phyloP scores from a whole-genome alignment of 1,140 invertebrate species.

The Drosophila novamexicana region DNA sequence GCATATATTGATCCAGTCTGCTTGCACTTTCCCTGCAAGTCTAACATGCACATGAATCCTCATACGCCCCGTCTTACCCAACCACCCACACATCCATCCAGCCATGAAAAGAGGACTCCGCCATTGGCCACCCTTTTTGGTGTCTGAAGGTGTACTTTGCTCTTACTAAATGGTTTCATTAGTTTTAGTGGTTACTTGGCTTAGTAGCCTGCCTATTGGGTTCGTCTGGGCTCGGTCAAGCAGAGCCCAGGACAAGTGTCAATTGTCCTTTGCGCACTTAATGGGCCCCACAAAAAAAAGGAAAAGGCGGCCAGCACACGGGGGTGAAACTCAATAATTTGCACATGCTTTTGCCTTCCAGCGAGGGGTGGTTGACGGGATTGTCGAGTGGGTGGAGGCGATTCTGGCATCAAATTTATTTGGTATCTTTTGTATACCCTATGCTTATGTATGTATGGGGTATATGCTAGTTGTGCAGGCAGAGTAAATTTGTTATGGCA shows the following conservation, averaged over 20 bases:
- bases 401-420: neutral
- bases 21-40: slow-evolving; percentile 43
- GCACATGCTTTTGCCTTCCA: slow-evolving; percentile 39
- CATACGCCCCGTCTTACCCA: slow-evolving; percentile 41
- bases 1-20: slow-evolving; percentile 69
- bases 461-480: too few relatives aligned
- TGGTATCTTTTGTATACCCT: neutral
- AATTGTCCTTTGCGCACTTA: slow-evolving; percentile 53
- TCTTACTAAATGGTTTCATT: slow-evolving; percentile 78
- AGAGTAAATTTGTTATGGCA: too few relatives aligned
- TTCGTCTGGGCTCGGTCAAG: slow-evolving; percentile 38
- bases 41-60: slow-evolving; percentile 13
- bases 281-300: neutral
- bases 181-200: slow-evolving; percentile 76
- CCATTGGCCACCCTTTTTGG: slow-evolving; percentile 46
- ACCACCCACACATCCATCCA: neutral
- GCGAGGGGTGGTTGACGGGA: slow-evolving; percentile 26
- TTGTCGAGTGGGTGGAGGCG: neutral
- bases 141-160: slow-evolving; percentile 46
- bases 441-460: too few relatives aligned
- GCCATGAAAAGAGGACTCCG: slow-evolving; percentile 5
- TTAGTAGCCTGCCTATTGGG: slow-evolving; percentile 8
- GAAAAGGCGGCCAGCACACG: slow-evolving; percentile 3
- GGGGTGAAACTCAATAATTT: slow-evolving; percentile 59
- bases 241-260: slow-evolving; percentile 64